Evolutionary conservation across 64 coral and sea anemone genomes (phyloP).

Genomic region (Montipora efflorescens): DNA sequence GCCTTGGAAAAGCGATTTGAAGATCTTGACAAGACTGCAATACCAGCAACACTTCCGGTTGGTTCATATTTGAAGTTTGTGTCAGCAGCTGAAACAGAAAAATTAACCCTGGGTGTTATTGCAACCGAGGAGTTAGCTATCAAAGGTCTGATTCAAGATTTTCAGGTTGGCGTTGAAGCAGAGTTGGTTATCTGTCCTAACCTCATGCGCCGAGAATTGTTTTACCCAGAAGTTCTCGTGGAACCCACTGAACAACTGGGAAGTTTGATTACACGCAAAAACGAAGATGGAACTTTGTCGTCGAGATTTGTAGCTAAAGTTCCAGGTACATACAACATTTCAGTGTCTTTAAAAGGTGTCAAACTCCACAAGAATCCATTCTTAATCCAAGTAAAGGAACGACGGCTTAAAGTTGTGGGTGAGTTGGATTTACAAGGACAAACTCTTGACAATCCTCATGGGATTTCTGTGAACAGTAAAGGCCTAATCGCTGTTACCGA

Average conservation of each 20-base stretch:
- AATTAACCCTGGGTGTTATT: background rate
- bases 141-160: background rate
- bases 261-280: background rate
- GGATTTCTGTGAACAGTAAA: slow-evolving; percentile 15
- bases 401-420: background rate
- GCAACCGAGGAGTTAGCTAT: background rate
- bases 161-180: background rate
- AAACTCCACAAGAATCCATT: background rate
- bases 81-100: background rate
- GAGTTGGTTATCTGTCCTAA: background rate
- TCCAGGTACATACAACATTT: background rate
- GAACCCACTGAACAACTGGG: background rate
- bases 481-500: background rate
- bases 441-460: background rate
- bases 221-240: background rate
- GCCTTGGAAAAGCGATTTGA: background rate
- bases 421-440: background rate
- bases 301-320: background rate
- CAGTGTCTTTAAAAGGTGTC: background rate
- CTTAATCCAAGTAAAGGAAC: background rate
- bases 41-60: background rate
- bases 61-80: background rate
- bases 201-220: background rate
- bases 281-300: background rate
- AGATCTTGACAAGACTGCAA: background rate